Base-by-base conservation (phyloP, 2,113 vertebrate species). In the Cochlearius cochlearius region DNA sequence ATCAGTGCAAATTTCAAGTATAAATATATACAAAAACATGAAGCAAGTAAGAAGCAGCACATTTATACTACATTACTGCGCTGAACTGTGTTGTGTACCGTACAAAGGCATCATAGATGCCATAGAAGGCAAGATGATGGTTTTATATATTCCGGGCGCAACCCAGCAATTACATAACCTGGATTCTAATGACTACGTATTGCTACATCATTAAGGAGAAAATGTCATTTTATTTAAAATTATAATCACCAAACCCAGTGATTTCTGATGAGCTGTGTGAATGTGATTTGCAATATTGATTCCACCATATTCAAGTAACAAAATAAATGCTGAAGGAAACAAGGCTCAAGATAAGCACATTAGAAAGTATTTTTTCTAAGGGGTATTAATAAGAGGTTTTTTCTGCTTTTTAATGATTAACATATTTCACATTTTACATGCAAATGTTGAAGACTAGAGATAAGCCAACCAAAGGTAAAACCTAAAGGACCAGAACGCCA, bases 221-320 rank as follows among this genome's bases (percentile, higher is more conserved):
- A 81, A 94, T 56, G 20, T 74, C 7, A 53, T 92, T 88, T 90
- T 92, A 50, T 88, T 95, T 96, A 93, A 83, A 95, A 95, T 93
- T 67, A 43, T 69, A 90, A 93, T 91, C 43, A 39, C 47, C 60
- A 92, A 93, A 86, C 55, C 59, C 50, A 76, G 72, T 77, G 79
- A 66, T 62, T 86, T 92, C 63, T 89, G 59, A 83, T 88, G 72
- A 96, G 72, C 75, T 77, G 25, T 55, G 32, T 67, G 72, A 94
- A 67, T 91, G 30, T 30, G 13, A 86, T 74, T 94, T 86, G 64
- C 86, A 92, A 71, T 77, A 95, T 50, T 90, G 82, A 88, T 86
- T 96, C 63, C 36, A 47, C 27, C 43, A 21, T 43, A 74, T 66
- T 79, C 38, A 73, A 78, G 39, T 36, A 74, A 88, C 59, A 86